phyloP scores from a whole-genome alignment of 1,140 invertebrate genomes.

The Neodiprion pinetum region DNA sequence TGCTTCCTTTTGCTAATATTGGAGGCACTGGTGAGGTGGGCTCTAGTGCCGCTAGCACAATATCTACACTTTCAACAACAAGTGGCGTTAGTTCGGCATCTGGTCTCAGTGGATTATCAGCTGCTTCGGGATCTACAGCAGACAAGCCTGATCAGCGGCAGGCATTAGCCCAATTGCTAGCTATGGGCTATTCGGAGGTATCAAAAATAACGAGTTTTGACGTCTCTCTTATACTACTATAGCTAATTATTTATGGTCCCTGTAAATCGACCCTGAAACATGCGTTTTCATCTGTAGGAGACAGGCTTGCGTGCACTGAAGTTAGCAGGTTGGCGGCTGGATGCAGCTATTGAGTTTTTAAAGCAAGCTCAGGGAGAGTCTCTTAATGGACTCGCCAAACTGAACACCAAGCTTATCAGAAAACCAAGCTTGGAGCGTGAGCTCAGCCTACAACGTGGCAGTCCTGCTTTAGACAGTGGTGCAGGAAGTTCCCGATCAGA shows the following conservation, averaged over 20 bases:
- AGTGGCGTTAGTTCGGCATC: slow-evolving; percentile 71
- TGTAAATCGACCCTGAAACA: not conserved
- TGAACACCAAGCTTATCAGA: slow-evolving; percentile 79
- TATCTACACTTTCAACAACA: slow-evolving; percentile 72
- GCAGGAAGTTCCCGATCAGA: slow-evolving; percentile 88
- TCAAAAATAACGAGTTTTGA: slow-evolving; percentile 9
- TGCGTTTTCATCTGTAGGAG: slow-evolving; percentile 63
- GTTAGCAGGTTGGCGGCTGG: slow-evolving; percentile 71
- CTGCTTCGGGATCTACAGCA: slow-evolving; percentile 53
- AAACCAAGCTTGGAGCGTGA: slow-evolving; percentile 88
- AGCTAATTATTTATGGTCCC: not conserved
- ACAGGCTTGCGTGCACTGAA: slow-evolving; percentile 72
- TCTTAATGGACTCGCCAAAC: slow-evolving; percentile 65
- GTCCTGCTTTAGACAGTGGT: slow-evolving; percentile 85
- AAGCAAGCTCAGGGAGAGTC: slow-evolving; percentile 70
- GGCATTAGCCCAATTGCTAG: slow-evolving; percentile 67
- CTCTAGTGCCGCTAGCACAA: slow-evolving; percentile 78
- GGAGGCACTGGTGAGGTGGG: slow-evolving; percentile 67
- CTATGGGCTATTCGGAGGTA: slow-evolving; percentile 74
- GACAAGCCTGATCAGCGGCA: slow-evolving; percentile 63
- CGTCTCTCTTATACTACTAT: slow-evolving; percentile 18
- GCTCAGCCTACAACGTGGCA: slow-evolving; percentile 75
- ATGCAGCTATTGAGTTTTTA: slow-evolving; percentile 74
- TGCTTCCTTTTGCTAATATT: slow-evolving; percentile 84
- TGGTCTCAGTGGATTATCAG: slow-evolving; percentile 70